Evolutionary conservation across 2,113 vertebrate species (phyloP), one percentile per base, ranked within the genome.

Genomic region (Muntiacus muntjak): DNA sequence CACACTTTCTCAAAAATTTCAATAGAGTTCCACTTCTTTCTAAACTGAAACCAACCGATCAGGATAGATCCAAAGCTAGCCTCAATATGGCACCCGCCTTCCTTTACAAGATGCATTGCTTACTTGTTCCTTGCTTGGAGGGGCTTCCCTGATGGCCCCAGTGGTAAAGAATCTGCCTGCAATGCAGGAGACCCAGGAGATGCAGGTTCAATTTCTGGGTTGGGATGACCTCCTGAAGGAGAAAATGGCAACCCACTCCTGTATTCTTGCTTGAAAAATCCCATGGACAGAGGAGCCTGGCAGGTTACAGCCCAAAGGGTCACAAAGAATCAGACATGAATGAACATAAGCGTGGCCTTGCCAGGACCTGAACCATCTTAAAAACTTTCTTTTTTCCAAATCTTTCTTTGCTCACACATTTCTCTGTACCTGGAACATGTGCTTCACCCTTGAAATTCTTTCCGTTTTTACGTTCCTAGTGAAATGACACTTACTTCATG

Each of bases 71-170:
- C 16, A 12, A 64, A 23, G 3, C 62, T 21, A 1, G 23, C 3
- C 12, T 85, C 64, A 23, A 6, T 40, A 8, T 1, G 26, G 62
- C 0, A 0, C 15, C 57, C 10, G 3, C 8, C 21, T 26, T 25
- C 26, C 36, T 57, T 94, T 17, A 21, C 86, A 81, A 45, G 15
- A 25, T 2, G 14, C 23, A 6, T 6, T 81, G 91, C 40, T 28
- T 13, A 17, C 33, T 5, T 43, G 43, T 21, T 26, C 30, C 43
- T 74, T 55, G 50, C 45, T 58, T 57, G 3, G 57, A 62, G 71
- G 21, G 36, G 71, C 21, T 25, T 43, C 36, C 36, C 36, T 0
- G 1, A 76, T 4, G 6, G 40, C 23, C 40, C 71, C 12, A 23
- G 71, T 25, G 23, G 71, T 76, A 0, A 76, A 43, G 71, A 26